Evolutionary conservation across 2,797 vertebrate genomes (phyloP), one percentile per base, ranked within the genome.

Genomic region (Serranus cabrilla): DNA sequence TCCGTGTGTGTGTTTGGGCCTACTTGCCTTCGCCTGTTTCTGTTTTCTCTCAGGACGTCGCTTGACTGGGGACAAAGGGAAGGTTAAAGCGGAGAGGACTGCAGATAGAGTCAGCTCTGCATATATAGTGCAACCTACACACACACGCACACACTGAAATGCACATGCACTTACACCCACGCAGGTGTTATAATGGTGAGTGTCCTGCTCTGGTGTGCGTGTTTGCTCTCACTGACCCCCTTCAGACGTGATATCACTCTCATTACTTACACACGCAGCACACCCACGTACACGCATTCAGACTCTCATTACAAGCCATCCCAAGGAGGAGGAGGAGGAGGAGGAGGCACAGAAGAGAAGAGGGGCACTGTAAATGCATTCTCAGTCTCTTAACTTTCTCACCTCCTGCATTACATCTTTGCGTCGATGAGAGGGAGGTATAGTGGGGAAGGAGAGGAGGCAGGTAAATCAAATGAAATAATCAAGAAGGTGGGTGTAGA

Each of bases 301-400:
- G 76, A 88, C 71, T 76, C 87, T 81, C 82, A 90, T 90, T 90
- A 87, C 76, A 74, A 83, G 74, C 61, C 56, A 37, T 74, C 71
- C 55, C 21, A 7, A 75, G 39, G 74, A 88, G 65, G 75, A 62
- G 79, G 76, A 23, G 64, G 67, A 54, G 70, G 68, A 37, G 63
- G 52, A 78, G 55, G 72, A 66, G 67, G 71, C 17, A 51, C 46
- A 63, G 21, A 51, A 51, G 73, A 63, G 71, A 80, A 62, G 64
- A 68, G 57, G 49, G 50, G 55, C 55, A 76, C 76, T 52, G 77
- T 88, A 84, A 92, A 93, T 82, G 87, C 83, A 87, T 86, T 89
- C 63, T 71, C 78, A 83, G 82, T 86, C 91, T 91, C 87, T 91
- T 87, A 86, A 88, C 85, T 87, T 83, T 81, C 69, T 89, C 85